A percentile compares a stretch with the other conserved stretches of the same genome.
Evolutionary conservation across 2,888 invertebrate species (phyloP).

Genomic region (Cetonia aurata): DNA sequence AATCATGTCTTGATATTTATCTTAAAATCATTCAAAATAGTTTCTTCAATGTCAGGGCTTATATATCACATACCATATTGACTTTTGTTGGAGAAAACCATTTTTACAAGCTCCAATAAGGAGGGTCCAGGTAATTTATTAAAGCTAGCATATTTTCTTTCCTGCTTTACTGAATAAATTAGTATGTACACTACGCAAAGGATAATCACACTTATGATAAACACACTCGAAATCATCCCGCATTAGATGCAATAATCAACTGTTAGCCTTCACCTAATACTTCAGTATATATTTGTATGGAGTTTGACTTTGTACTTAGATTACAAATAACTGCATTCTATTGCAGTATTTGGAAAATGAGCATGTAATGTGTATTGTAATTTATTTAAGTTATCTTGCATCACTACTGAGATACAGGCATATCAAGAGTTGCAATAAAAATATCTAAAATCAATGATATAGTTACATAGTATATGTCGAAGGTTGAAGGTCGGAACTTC

Average conservation of each 20-base stretch:
- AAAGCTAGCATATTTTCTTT: conserved; percentile 27
- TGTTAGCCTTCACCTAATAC: not conserved
- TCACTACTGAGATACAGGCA: too few species aligned
- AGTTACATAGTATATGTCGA: too few species aligned
- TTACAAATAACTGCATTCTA: too few species aligned
- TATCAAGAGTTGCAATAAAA: too few species aligned
- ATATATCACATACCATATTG: conserved; percentile 11
- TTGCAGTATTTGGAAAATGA: too few species aligned
- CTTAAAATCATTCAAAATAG: not conserved
- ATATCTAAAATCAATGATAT: too few species aligned
- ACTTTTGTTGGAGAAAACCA: not conserved
- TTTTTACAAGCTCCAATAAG: not conserved
- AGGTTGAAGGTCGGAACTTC: too few species aligned
- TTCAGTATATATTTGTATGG: too few species aligned
- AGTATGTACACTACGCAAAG: conserved; percentile 1
- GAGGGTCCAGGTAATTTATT: conserved; percentile 42
- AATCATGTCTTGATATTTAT: conserved; percentile 9
- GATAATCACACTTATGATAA: not conserved
- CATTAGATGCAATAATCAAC: not conserved
- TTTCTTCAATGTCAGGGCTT: not conserved
- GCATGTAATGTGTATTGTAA: too few species aligned
- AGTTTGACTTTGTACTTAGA: too few species aligned
- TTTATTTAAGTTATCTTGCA: too few species aligned
- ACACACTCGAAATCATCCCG: not conserved
- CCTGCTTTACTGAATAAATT: conserved; percentile 10